Percentiles rank a stretch among this genome's conserved stretches.
Evolutionary conservation across 2,888 invertebrate species (phyloP).

Genomic region (Calliphora vomitoria): DNA sequence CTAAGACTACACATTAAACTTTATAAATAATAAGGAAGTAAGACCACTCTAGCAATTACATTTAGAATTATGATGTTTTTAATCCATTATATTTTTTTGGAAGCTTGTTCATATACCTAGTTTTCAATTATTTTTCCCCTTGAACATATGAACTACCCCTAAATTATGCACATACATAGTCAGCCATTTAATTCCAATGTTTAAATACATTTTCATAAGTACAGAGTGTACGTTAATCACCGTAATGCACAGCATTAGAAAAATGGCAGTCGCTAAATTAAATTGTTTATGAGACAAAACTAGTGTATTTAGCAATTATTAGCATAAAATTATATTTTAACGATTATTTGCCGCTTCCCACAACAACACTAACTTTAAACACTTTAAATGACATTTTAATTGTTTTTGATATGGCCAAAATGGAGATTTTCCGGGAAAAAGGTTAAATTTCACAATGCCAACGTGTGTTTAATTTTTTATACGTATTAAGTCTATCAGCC

Average conservation of each 20-base stretch:
- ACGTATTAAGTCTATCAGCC: conserved; percentile 13
- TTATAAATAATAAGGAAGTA: too few species aligned
- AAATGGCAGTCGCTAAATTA: conserved; percentile 15
- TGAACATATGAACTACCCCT: not conserved
- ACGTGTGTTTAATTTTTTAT: not conserved
- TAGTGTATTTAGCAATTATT: not conserved
- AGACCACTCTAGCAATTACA: too few species aligned
- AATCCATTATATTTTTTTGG: too few species aligned
- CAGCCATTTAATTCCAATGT: not conserved
- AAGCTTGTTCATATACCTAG: too few species aligned
- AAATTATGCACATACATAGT: not conserved
- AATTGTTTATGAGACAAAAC: not conserved
- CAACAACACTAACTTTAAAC: not conserved
- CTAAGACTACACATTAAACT: too few species aligned
- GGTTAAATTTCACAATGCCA: not conserved
- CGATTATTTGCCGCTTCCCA: not conserved
- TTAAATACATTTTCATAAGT: not conserved
- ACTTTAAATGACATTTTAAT: conserved; percentile 48
- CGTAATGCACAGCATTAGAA: not conserved
- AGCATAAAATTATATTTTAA: conserved; percentile 24
- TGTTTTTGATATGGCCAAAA: conserved; percentile 25
- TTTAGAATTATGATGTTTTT: too few species aligned
- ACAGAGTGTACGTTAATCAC: not conserved
- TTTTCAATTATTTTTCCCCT: too few species aligned
- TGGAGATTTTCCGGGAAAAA: conserved; percentile 15